Conservation (phyloP, 2,113 vertebrate species). For the Peromyscus leucopus region DNA sequence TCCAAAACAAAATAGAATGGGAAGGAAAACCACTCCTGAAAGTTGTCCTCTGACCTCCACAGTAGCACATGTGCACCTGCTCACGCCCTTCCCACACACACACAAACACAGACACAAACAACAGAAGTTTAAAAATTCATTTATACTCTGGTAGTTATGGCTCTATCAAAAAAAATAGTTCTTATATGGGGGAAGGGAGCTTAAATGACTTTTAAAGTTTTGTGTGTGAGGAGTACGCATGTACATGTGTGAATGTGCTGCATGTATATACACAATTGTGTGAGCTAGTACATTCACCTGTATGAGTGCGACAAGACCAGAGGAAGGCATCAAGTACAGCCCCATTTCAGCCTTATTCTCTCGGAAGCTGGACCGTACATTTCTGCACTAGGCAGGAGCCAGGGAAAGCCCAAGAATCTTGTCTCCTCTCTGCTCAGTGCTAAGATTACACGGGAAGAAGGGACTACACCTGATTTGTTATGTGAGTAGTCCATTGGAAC, state of each 20-base stretch:
- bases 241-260: too few relatives aligned
- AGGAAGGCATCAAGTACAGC: neutral
- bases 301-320: neutral
- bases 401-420: neutral
- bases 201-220: neutral
- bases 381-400: neutral
- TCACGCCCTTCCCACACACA: neutral
- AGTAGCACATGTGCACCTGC: neutral
- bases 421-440: neutral
- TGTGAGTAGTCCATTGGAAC: neutral
- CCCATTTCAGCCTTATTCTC: neutral
- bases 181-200: neutral
- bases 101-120: neutral
- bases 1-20: neutral
- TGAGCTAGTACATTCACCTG: neutral
- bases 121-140: neutral
- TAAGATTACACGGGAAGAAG: neutral
- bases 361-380: neutral
- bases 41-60: neutral
- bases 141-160: neutral
- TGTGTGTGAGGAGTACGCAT: neutral
- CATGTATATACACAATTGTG: neutral
- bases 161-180: neutral
- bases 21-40: neutral
- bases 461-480: neutral